Conservation (phyloP, 2,797 vertebrate species). For the Diceros bicornis region DNA sequence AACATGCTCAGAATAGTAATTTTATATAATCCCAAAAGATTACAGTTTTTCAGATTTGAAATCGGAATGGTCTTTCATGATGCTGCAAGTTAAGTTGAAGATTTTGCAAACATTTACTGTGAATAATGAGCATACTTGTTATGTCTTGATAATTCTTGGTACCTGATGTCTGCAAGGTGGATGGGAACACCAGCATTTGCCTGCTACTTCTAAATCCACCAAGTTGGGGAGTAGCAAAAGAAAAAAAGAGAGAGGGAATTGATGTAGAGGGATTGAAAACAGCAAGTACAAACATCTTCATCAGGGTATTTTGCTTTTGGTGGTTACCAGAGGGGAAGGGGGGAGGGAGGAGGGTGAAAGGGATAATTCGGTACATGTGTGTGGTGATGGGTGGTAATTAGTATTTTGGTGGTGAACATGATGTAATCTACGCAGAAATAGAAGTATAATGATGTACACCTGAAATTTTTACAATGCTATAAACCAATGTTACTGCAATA, state of each 20-base stretch:
- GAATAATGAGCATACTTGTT: constrained; percentile 26
- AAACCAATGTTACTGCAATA: too few relatives aligned
- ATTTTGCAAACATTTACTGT: constrained; percentile 63
- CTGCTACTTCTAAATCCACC: constrained; percentile 62
- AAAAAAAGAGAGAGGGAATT: background rate
- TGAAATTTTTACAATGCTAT: too few relatives aligned
- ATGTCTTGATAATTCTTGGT: constrained; percentile 53
- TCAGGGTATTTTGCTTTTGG: background rate
- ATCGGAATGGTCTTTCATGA: constrained; percentile 46
- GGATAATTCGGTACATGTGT: too few relatives aligned
- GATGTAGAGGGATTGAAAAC: background rate
- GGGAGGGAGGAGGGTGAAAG: too few relatives aligned
- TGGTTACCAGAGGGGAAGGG: too few relatives aligned
- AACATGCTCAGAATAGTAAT: constrained; percentile 66
- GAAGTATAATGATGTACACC: too few relatives aligned
- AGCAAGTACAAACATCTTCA: background rate
- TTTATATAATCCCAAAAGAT: constrained; percentile 57
- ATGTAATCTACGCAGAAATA: too few relatives aligned
- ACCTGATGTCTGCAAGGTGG: constrained; percentile 66
- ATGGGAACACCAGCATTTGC: constrained; percentile 73
- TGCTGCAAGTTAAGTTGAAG: constrained; percentile 48
- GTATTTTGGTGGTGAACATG: too few relatives aligned
- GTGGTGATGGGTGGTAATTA: too few relatives aligned
- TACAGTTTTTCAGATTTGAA: constrained; percentile 64
- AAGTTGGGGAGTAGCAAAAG: constrained; percentile 60